phyloP scores from a whole-genome alignment of 2,888 invertebrate genomes.

The Mechanitis messenoides region DNA sequence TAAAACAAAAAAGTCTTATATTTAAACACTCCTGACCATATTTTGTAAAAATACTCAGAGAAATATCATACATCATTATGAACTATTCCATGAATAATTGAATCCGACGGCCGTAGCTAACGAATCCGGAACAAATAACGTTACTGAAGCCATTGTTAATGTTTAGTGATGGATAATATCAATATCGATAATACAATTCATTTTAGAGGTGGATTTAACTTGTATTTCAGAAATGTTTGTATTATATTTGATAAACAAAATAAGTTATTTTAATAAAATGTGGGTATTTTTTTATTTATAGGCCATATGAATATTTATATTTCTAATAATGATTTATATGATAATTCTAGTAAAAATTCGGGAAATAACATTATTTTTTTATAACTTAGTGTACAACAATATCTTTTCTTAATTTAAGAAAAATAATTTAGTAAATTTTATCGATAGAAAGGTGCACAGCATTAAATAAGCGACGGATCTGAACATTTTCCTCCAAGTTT shows the following conservation, averaged over 20 bases:
- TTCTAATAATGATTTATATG: too few species aligned
- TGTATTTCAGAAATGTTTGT: too few species aligned
- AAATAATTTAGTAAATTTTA: background rate
- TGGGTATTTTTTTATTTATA: too few species aligned
- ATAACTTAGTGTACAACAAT: too few species aligned
- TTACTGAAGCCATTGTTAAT: conserved; percentile 33
- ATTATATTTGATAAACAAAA: too few species aligned
- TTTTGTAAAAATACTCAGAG: background rate
- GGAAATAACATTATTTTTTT: too few species aligned
- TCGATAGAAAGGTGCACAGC: conserved; percentile 11
- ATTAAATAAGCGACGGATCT: conserved; percentile 21
- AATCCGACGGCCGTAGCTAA: conserved; percentile 39
- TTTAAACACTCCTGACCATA: background rate
- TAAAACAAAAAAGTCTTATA: too few species aligned
- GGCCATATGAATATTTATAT: too few species aligned
- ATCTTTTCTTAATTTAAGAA: too few species aligned
- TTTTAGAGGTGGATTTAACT: background rate
- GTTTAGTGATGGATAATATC: conserved; percentile 25
- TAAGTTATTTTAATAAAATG: too few species aligned
- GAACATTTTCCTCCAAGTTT: conserved; percentile 48
- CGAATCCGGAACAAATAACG: conserved; percentile 38
- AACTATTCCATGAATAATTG: conserved; percentile 42
- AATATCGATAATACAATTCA: conserved; percentile 12
- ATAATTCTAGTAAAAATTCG: too few species aligned
- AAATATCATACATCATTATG: conserved; percentile 32